A percentile compares a stretch with the other conserved stretches of the same genome.
Evolutionary conservation across 2,113 vertebrate genomes (phyloP).

Genomic region (Ceyx melanurus): DNA sequence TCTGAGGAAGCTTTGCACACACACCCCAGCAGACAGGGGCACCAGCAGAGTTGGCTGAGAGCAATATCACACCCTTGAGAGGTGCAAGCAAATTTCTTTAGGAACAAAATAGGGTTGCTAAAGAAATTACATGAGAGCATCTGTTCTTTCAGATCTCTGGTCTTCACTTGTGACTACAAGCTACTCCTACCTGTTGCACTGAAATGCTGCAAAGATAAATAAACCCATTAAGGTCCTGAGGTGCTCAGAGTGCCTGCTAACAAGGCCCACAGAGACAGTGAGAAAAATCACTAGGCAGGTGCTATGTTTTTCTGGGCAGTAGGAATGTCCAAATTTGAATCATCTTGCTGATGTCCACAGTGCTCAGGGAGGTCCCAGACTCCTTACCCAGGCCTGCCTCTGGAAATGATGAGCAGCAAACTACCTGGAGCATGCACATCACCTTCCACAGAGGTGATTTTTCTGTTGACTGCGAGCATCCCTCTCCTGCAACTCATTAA

Average conservation of each 20-base stretch:
- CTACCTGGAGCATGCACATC: background rate
- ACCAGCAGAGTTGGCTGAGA: background rate
- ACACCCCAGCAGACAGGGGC: background rate
- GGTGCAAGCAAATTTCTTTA: background rate
- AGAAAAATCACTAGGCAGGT: background rate
- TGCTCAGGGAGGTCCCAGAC: background rate
- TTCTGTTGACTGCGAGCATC: background rate
- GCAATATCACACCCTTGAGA: background rate
- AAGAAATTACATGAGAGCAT: background rate
- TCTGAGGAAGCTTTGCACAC: background rate
- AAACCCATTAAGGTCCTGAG: background rate
- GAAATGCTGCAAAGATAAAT: background rate
- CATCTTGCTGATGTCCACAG: background rate
- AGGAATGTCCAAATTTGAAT: background rate
- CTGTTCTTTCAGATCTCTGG: background rate
- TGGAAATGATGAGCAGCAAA: fast-evolving
- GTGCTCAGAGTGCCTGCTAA: background rate
- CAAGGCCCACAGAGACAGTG: background rate
- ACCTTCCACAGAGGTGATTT: background rate
- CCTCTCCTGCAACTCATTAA: background rate
- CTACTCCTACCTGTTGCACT: background rate
- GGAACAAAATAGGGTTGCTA: background rate
- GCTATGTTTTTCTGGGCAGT: background rate
- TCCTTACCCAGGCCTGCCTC: background rate
- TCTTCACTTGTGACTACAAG: background rate